Percentiles rank a stretch among this genome's conserved stretches.
phyloP scores from a whole-genome alignment of 1,140 invertebrate genomes.

The Prorops nasuta region DNA sequence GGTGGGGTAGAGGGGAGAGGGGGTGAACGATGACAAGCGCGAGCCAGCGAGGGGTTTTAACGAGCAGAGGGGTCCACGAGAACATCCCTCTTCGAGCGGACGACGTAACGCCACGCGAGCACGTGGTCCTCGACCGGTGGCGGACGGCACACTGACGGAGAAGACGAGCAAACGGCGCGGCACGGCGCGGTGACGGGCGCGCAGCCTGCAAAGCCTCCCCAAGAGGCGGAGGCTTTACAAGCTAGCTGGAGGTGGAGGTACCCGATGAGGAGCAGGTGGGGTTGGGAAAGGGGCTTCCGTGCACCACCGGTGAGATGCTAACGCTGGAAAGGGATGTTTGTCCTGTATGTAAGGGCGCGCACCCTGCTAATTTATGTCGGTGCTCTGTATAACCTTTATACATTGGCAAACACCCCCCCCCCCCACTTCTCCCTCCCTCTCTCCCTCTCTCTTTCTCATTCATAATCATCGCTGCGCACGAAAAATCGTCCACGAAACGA shows the following conservation, averaged over 20 bases:
- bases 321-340: constrained; percentile 17
- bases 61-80: constrained; percentile 13
- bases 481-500: too few species aligned
- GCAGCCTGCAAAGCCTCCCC: constrained; percentile 34
- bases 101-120: constrained; percentile 21
- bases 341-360: constrained; percentile 10
- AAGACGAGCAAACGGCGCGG: constrained; percentile 39
- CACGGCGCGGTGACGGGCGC: constrained; percentile 38
- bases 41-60: background rate
- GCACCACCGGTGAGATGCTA: background rate
- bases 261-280: constrained; percentile 6
- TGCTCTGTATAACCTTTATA: too few species aligned
- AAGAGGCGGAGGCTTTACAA: constrained; percentile 22
- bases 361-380: too few species aligned
- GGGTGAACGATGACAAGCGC: too few species aligned
- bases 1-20: too few species aligned
- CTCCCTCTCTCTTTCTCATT: too few species aligned
- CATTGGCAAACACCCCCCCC: too few species aligned
- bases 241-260: constrained; percentile 1
- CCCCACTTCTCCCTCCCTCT: too few species aligned
- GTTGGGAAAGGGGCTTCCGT: constrained; percentile 11
- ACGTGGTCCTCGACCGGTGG: constrained; percentile 51
- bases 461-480: too few species aligned
- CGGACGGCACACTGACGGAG: constrained; percentile 52
- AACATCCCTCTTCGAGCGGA: constrained; percentile 11